These are phyloP conservation scores for Heliocidaris tuberculata DNA, from an alignment of 35 echinoderm and acorn worm species.

Conservation along the genomic window DNA sequence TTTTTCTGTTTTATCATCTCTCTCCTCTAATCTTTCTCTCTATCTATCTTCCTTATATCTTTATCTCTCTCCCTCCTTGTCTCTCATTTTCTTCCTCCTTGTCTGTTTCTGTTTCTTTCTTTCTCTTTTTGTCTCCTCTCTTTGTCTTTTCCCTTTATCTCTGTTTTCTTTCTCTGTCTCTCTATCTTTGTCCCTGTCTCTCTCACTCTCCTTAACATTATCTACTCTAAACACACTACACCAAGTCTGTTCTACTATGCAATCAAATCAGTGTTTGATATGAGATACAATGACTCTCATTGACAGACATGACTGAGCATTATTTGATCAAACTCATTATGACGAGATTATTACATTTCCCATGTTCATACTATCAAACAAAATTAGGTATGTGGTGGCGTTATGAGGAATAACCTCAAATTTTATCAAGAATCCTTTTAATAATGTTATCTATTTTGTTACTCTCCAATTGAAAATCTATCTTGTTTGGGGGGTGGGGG, in stretches of 20 bases:
- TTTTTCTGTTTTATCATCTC: too few species aligned
- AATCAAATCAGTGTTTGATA: neutral
- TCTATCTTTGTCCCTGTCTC: neutral
- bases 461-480: too few species aligned
- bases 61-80: too few species aligned
- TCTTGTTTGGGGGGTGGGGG: too few species aligned
- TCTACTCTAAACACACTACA: neutral
- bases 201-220: neutral
- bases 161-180: neutral
- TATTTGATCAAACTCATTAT: neutral
- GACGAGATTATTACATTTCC: neutral
- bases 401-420: neutral
- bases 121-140: neutral
- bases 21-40: too few species aligned
- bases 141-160: neutral
- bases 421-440: neutral
- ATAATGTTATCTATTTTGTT: neutral
- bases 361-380: neutral
- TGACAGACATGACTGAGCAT: neutral
- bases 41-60: too few species aligned
- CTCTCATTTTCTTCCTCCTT: too few species aligned
- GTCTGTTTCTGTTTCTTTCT: neutral
- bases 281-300: neutral
- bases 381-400: neutral
- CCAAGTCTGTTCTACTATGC: neutral